Evolutionary conservation across 2,797 vertebrate species (phyloP).

Genomic region (Coccyzus lansbergi): DNA sequence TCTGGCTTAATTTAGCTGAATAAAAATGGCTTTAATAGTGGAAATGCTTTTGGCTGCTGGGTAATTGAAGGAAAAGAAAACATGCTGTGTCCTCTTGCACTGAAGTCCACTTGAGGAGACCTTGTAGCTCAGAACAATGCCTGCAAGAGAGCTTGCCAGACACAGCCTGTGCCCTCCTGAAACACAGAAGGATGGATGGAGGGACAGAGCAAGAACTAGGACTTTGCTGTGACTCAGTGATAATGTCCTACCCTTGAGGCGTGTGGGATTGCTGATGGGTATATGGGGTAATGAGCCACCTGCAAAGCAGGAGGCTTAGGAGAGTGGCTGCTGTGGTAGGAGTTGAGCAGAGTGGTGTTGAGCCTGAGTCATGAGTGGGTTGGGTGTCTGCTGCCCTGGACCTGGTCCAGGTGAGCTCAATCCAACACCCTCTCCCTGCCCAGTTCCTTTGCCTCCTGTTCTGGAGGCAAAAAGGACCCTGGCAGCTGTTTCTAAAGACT

Average conservation of each 20-base stretch:
- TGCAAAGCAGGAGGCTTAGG: background rate
- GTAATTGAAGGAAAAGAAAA: constrained; percentile 72
- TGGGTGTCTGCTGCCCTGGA: background rate
- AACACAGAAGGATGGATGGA: background rate
- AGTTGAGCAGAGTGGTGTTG: background rate
- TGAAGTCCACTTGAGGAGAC: background rate
- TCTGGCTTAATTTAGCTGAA: constrained; percentile 79
- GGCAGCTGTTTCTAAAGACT: background rate
- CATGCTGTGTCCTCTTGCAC: background rate
- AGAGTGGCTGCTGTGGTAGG: background rate
- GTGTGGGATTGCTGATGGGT: background rate
- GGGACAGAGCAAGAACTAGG: background rate
- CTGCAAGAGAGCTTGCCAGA: too few species aligned
- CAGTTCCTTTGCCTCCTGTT: background rate
- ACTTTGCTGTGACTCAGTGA: background rate
- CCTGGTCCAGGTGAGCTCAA: background rate
- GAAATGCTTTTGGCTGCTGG: constrained; percentile 58
- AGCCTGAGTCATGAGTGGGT: background rate
- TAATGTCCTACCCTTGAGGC: background rate
- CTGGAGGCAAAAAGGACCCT: background rate
- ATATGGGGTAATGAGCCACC: accelerated
- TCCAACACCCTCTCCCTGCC: background rate
- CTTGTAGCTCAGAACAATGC: too few species aligned
- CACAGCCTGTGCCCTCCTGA: too few species aligned
- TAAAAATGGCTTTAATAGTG: constrained; percentile 77